Evolutionary conservation across 1,140 invertebrate genomes (phyloP).

Genomic region (Lepidurus apus): DNA sequence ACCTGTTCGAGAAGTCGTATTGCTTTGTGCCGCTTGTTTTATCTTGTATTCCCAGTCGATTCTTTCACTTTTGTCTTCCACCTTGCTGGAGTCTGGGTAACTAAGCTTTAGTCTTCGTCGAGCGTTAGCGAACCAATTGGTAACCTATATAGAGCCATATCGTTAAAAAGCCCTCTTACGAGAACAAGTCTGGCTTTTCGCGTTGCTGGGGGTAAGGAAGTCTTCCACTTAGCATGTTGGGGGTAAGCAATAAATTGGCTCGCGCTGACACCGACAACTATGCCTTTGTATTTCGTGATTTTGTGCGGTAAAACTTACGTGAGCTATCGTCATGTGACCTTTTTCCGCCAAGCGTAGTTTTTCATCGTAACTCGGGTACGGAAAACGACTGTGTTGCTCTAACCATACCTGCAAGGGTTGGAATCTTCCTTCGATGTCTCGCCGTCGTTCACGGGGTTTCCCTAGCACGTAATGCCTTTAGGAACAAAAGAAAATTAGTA

Average conservation of each 20-base stretch:
- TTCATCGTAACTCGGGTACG: conserved; percentile 29
- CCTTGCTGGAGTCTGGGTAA: neutral
- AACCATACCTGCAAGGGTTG: conserved; percentile 15
- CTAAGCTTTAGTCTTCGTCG: conserved; percentile 18
- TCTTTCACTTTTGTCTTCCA: neutral
- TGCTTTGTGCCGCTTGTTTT: neutral
- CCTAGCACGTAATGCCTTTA: neutral
- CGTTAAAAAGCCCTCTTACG: neutral
- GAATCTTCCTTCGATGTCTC: conserved; percentile 25
- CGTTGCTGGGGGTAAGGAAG: neutral
- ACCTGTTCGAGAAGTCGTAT: neutral
- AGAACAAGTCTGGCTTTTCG: neutral
- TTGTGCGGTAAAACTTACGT: neutral
- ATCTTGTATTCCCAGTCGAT: neutral
- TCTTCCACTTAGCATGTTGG: neutral
- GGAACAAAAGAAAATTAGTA: neutral
- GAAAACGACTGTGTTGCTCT: neutral
- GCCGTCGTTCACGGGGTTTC: conserved; percentile 1
- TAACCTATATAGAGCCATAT: neutral
- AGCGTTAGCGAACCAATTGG: conserved; percentile 27
- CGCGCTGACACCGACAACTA: neutral
- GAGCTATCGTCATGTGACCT: conserved; percentile 17
- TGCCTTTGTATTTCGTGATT: neutral
- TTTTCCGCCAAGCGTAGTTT: conserved; percentile 21
- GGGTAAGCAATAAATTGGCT: neutral